Conservation (phyloP, 1,140 invertebrate genomes). For the Drosophila biarmipes region DNA sequence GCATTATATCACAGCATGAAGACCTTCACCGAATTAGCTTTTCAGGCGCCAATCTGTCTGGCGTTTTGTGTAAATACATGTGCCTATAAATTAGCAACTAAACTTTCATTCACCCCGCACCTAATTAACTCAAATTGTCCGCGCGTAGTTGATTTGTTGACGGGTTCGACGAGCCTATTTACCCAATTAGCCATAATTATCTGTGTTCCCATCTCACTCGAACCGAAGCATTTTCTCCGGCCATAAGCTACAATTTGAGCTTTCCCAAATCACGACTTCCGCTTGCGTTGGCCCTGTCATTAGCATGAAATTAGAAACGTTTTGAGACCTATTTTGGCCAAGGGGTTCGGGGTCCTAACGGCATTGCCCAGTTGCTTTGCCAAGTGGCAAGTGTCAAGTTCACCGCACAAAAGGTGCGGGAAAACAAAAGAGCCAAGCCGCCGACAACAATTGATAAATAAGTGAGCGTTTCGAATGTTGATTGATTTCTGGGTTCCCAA, state of each 20-base stretch:
- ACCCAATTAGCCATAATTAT: slow-evolving; percentile 53
- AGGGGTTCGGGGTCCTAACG: slow-evolving; percentile 6
- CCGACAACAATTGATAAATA: slow-evolving; percentile 65
- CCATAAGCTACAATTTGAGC: slow-evolving; percentile 46
- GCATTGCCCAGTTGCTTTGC: slow-evolving; percentile 14
- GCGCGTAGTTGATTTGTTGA: slow-evolving; percentile 23
- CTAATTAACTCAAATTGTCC: slow-evolving; percentile 34
- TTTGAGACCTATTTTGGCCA: slow-evolving; percentile 36
- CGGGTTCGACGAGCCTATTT: slow-evolving; percentile 37
- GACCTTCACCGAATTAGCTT: neutral
- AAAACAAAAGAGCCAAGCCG: slow-evolving; percentile 38
- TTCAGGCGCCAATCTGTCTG: neutral
- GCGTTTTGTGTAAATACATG: slow-evolving; percentile 9
- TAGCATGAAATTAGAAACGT: slow-evolving; percentile 50
- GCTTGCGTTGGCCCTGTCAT: slow-evolving; percentile 46
- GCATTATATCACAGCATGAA: neutral
- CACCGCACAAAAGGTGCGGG: slow-evolving; percentile 45
- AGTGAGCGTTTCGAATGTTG: slow-evolving; percentile 57
- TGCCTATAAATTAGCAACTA: slow-evolving; percentile 21
- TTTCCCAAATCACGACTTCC: slow-evolving; percentile 64
- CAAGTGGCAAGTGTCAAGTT: slow-evolving; percentile 70
- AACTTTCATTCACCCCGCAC: slow-evolving; percentile 8
- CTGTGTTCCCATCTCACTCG: slow-evolving; percentile 19
- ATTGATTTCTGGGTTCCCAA: slow-evolving; percentile 69
- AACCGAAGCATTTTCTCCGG: slow-evolving; percentile 23